Base-by-base conservation (phyloP, 1,140 invertebrate genomes). In the Brachionus plicatilis region DNA sequence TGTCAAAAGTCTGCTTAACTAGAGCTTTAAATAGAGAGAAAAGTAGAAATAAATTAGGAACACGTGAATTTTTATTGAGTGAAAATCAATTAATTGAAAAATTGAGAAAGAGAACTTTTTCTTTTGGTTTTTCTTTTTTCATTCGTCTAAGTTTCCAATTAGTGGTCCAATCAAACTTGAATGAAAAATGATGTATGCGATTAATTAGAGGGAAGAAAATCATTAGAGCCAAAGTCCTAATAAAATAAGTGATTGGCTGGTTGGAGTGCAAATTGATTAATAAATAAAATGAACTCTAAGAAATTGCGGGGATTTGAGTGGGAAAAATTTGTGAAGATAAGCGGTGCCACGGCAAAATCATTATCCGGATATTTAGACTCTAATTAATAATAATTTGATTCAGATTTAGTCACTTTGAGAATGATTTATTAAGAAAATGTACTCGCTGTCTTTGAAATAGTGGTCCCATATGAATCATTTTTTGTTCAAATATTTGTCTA, bases 351-450 rank as follows among this genome's bases (percentile, higher is more conserved):
- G 14, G n/a, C 33, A 5, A 72, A 43, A 43, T 72, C 68, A 45
- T 72, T 72, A 72, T 72, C 68, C 68, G 68, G 68, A 72, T 72
- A 72, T 72, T 72, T 72, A 41, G 68, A 72, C 29, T 43, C 33
- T 68, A 68, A 33, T 68, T 68, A 68, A 33, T 68, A 68, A 43
- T 72, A 72, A 72, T 72, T 72, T 72, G 68, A 20, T 72, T 72
- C 68, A 72, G 68, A 72, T 43, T 72, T 17, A 43, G 41, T 72
- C 33, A 72, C 41, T 72, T 72, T 43, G 33, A 43, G 66, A 68
- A 33, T 68, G 33, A 68, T 68, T 68, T 33, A 33, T 68, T 68
- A 68, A 68, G 41, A 20, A 72, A 41, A 72, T 72, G 68, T 72
- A 72, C 68, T 72, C 68, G 68, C 68, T 72, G 41, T 72, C 68